Conservation (phyloP, 1,140 invertebrate species). For the Drosophila kikkawai region DNA sequence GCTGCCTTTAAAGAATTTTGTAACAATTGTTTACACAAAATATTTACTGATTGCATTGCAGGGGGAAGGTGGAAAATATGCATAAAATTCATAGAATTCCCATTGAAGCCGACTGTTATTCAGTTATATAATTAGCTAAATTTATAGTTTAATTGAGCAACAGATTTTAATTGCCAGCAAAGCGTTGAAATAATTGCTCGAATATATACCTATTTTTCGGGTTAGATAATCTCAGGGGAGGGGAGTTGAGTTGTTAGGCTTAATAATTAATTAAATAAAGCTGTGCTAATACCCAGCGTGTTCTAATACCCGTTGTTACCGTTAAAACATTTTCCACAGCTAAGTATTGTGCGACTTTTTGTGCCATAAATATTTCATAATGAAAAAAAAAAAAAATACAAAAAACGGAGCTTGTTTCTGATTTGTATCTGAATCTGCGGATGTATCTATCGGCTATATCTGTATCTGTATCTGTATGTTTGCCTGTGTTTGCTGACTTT, state of each 20-base stretch:
- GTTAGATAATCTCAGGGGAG: slow-evolving; percentile 1
- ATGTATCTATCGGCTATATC: slow-evolving; percentile 3
- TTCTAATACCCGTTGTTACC: slow-evolving; percentile 17
- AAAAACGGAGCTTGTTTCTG: slow-evolving; percentile 28
- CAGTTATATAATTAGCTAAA: slow-evolving; percentile 22
- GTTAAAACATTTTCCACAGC: slow-evolving; percentile 13
- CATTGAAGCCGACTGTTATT: slow-evolving; percentile 8
- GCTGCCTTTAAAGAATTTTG: not conserved
- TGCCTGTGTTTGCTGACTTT: slow-evolving; percentile 45
- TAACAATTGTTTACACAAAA: slow-evolving; percentile 15
- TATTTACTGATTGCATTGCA: not conserved
- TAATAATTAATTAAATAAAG: slow-evolving; percentile 29
- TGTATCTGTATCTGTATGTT: slow-evolving; percentile 21
- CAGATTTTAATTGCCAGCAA: slow-evolving; percentile 27
- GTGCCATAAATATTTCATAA: slow-evolving; percentile 38
- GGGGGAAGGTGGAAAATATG: not conserved
- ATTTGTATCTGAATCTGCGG: slow-evolving; percentile 38
- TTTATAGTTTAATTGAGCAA: slow-evolving; percentile 33
- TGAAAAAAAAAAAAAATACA: not conserved
- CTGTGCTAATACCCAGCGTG: slow-evolving; percentile 8
- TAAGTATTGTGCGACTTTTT: slow-evolving; percentile 31
- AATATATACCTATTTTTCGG: slow-evolving; percentile 16
- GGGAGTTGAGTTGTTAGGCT: not conserved
- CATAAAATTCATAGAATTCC: slow-evolving; percentile 5
- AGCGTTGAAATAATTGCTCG: slow-evolving; percentile 23